Percentiles rank a stretch among this genome's conserved stretches.
These are phyloP conservation scores for Teleogryllus occipitalis DNA, from an alignment of 1,140 invertebrate genomes.

Conservation along the genomic window DNA sequence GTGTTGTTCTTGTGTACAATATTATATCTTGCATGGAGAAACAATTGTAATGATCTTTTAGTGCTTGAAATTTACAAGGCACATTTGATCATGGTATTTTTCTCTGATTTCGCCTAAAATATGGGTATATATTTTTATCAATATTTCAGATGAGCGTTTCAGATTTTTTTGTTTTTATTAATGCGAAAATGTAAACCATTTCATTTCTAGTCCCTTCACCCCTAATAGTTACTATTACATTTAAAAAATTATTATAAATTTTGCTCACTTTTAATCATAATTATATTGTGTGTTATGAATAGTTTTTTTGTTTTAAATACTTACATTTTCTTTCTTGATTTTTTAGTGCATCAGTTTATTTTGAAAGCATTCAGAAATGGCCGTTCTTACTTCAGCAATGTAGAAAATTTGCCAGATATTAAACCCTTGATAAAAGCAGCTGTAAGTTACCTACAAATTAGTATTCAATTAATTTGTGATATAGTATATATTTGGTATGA, in stretches of 20 bases:
- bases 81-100: no score
- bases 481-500: neutral
- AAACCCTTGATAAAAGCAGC: neutral
- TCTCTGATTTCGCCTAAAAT: no score
- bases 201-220: neutral
- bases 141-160: no score
- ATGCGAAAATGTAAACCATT: neutral
- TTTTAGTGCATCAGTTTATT: neutral
- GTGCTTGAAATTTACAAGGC: no score
- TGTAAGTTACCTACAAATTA: neutral
- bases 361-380: conserved; percentile 41
- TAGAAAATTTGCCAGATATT: neutral
- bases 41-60: no score
- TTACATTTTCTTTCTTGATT: neutral
- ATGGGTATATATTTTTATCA: no score
- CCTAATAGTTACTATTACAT: neutral
- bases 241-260: neutral
- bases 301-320: neutral
- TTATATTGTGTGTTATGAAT: neutral
- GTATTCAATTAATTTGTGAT: neutral
- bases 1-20: no score
- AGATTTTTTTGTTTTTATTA: neutral
- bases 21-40: no score
- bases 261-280: neutral
- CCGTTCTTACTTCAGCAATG: conserved; percentile 28